Evolutionary conservation across 2,113 vertebrate species (phyloP), one percentile per base, ranked within the genome.

Genomic region (Antigone vipio): DNA sequence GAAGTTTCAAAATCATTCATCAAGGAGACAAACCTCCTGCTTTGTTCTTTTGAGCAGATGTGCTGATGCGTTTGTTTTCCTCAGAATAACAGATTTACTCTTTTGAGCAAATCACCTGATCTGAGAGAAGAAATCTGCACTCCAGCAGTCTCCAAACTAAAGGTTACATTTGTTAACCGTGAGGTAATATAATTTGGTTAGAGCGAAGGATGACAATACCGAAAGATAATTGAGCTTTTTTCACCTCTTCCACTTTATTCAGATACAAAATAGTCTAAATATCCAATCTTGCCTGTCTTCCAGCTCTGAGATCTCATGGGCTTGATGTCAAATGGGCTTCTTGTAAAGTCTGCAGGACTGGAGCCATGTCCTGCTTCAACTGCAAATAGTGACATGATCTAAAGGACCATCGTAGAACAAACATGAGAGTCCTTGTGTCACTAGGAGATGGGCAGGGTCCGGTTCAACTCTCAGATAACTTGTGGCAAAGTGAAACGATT

Each of bases 1-100:
- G 38, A 89, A 91, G 42, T 67, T 91, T 81, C 47, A 95, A 84
- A 92, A 63, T 78, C 35, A 75, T 92, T 81, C 38, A 69, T 69
- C 45, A 74, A 34, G 45, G 45, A 77, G 55, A 76, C 24, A 74
- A 63, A 81, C 12, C 30, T 92, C 38, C 44, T 74, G 24, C 64
- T 84, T 77, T 81, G 56, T 58, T 89, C n/a, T 68, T 87, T 77
- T 52, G 32, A 84, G n/a, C 26, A 72, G 19, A 66, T 69, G 45
- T 77, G 55, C 45, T 66, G 85, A 83, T 69, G 53, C 6, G 5
- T 32, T 92, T 71, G 15, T 47, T 87, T 85, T 59, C 23, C 47
- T 92, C 47, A 81, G 64, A 89, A 91, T 18, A 85, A 55, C 2
- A 44, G 34, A 81, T 55, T 42, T 81, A 84, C 27, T 86, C 40